These are phyloP conservation scores for Trachythela sp. DNA, from an alignment of 64 coral and sea anemone genomes.

Conservation along the genomic window DNA sequence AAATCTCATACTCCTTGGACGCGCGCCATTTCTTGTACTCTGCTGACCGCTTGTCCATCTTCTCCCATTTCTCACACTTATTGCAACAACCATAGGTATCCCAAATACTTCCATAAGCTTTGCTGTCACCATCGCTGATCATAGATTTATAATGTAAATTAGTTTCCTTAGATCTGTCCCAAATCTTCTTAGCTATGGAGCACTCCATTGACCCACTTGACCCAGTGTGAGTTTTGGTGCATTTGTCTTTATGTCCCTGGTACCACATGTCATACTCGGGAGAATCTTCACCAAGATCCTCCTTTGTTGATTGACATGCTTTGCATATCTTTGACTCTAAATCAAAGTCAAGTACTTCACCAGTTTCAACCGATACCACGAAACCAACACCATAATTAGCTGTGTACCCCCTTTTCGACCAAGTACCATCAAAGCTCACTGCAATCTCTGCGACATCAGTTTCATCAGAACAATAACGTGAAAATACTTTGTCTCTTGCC, in stretches of 20 bases:
- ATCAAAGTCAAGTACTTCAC: conserved; percentile 56
- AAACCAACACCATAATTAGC: conserved; percentile 52
- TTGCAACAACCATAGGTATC: conserved; percentile 27
- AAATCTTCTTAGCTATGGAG: conserved; percentile 37
- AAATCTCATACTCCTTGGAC: conserved; percentile 7
- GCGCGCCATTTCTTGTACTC: conserved; percentile 16
- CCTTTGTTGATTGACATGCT: conserved; percentile 19
- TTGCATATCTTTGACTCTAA: conserved; percentile 39
- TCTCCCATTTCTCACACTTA: conserved; percentile 25
- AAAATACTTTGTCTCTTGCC: conserved; percentile 24
- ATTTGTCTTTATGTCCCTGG: conserved; percentile 2
- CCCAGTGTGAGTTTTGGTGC: conserved; percentile 34
- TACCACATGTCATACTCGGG: conserved; percentile 29
- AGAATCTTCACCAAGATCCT: conserved; percentile 26
- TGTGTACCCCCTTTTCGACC: conserved; percentile 48
- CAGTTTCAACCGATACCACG: conserved; percentile 37
- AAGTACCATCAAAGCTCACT: conserved; percentile 57
- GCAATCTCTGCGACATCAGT: conserved; percentile 38
- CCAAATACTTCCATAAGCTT: conserved; percentile 34
- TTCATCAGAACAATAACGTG: background rate
- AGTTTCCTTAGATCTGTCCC: background rate
- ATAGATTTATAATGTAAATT: conserved; percentile 43
- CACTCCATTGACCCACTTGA: conserved; percentile 24
- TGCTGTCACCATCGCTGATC: conserved; percentile 46
- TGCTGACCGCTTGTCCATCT: conserved; percentile 23